Conservation (phyloP, 2,888 invertebrate genomes). For the Hyposoter didymator region DNA sequence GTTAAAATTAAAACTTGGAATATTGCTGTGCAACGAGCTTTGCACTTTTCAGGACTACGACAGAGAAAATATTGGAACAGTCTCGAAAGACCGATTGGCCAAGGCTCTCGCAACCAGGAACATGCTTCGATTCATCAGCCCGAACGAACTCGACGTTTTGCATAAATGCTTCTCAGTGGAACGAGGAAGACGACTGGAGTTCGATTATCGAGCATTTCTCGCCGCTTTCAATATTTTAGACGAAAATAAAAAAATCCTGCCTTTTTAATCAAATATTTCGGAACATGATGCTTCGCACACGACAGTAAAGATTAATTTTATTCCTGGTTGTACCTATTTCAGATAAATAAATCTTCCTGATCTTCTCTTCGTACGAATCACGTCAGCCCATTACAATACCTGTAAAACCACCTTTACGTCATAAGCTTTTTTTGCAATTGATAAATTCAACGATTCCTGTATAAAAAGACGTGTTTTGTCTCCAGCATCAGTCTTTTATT, state of each 20-base stretch:
- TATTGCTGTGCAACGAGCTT: too few relatives aligned
- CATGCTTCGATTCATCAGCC: slow-evolving; percentile 88
- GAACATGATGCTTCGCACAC: background rate
- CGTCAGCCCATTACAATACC: slow-evolving; percentile 40
- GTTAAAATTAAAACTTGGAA: too few relatives aligned
- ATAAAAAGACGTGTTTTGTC: slow-evolving; percentile 12
- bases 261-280: slow-evolving; percentile 61
- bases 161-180: slow-evolving; percentile 91
- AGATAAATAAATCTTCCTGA: background rate
- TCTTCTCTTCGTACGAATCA: slow-evolving; percentile 7
- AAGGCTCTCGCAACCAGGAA: slow-evolving; percentile 88
- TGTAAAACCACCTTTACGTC: slow-evolving; percentile 37
- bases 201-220: slow-evolving; percentile 90
- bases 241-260: slow-evolving; percentile 77
- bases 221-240: slow-evolving; percentile 88
- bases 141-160: slow-evolving; percentile 88
- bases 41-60: slow-evolving; percentile 87
- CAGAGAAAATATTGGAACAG: slow-evolving; percentile 88
- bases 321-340: background rate
- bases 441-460: background rate
- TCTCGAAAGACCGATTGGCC: slow-evolving; percentile 87
- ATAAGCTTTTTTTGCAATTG: slow-evolving; percentile 7
- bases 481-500: slow-evolving; percentile 4
- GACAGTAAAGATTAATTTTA: background rate
- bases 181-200: slow-evolving; percentile 87